These are phyloP conservation scores for Channa argus DNA, from an alignment of 2,113 vertebrate species.

Conservation along the genomic window DNA sequence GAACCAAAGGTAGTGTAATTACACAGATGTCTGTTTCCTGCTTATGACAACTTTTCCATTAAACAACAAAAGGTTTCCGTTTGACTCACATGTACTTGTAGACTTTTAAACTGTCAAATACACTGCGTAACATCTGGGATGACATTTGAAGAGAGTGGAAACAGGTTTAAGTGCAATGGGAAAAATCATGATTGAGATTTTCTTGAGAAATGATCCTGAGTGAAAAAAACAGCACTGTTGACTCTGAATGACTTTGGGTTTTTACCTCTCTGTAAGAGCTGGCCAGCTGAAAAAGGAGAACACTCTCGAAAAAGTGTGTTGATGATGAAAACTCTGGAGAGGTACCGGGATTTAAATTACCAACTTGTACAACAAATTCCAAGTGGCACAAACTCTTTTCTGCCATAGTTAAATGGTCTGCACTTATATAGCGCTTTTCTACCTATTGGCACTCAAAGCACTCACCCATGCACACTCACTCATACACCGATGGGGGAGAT, in stretches of 20 bases:
- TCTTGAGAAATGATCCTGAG: background rate
- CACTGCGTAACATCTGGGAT: background rate
- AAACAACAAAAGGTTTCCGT: background rate
- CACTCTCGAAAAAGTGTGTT: background rate
- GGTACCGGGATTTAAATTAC: background rate
- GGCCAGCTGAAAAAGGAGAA: constrained; percentile 6
- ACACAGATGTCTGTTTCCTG: background rate
- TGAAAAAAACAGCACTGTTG: background rate
- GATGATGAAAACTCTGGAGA: background rate
- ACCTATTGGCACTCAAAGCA: no score
- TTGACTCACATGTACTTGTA: background rate
- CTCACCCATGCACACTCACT: no score
- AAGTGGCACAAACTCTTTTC: background rate
- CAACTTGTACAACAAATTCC: no score
- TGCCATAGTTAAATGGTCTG: background rate
- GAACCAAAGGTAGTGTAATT: no score
- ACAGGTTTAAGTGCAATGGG: constrained; percentile 12
- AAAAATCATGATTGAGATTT: background rate
- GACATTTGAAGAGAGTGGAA: constrained; percentile 7
- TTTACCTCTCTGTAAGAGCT: background rate
- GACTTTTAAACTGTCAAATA: background rate
- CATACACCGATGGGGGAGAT: no score
- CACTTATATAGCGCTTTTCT: no score
- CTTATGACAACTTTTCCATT: background rate
- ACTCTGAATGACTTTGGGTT: background rate